Base-by-base conservation (phyloP, 1,140 invertebrate species). In the Cydia amplana region DNA sequence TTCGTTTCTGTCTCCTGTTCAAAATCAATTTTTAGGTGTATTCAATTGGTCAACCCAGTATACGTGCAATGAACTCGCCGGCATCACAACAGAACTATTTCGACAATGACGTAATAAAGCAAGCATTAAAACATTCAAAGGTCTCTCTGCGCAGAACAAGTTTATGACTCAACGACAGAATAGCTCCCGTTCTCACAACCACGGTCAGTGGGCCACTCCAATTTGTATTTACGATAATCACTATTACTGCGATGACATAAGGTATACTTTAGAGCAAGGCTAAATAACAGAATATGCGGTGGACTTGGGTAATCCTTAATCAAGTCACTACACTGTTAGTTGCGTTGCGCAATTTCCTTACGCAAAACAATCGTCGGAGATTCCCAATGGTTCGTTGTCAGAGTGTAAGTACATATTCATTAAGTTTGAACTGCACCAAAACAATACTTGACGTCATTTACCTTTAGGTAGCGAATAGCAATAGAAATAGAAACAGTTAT, bases 171-270 rank as follows among this genome's bases (percentile, higher is more conserved):
- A 70, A 60, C 64, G 20, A n/a, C 25, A 70, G 14, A 36, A 36
- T 70, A 18, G n/a, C 65, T 40, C 65, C 36, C 14, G 32, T 70
- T 70, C 65, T 70, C 65, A 70, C 10, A 67, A 70, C 28, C 32
- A 40, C 65, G 65, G 65, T 18, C 65, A 70, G 65, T 70, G 65
- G 65, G 65, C 28, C 65, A 70, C 32, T 40, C n/a, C 36, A 40
- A 16, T 70, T 14, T 70, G 32, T 36, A 14, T 36, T 70, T 20
- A 70, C 28, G 18, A 60, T 60, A 60, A 60, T 60, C 23, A 60
- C 20, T 60, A 60, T 60, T 60, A 60, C 55, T 60, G 55, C 2
- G 65, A 70, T 70, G 65, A 70, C 65, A 70, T 70, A 70, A 70
- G 65, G 65, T 70, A 43, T 70, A 70, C 65, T 36, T 36, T 70